A percentile compares a stretch with the other conserved stretches of the same genome.
Evolutionary conservation across 2,797 vertebrate genomes (phyloP).

Genomic region (Pantherophis vulpinus): DNA sequence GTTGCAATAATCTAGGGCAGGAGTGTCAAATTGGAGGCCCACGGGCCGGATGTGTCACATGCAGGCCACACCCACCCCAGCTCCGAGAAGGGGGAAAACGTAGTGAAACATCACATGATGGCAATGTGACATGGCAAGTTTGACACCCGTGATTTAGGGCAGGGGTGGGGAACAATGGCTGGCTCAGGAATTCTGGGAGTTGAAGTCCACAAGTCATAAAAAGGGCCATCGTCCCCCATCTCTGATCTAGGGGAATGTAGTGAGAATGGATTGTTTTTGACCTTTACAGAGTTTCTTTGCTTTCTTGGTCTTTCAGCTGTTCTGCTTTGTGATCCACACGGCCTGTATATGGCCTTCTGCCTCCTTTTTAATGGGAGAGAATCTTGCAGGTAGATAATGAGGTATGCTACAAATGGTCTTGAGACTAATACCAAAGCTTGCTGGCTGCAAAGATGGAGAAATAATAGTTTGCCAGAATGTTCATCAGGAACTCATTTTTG

Average conservation of each 20-base stretch:
- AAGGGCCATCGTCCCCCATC: neutral
- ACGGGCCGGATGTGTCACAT: fast-evolving
- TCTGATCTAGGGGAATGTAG: neutral
- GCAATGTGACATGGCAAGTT: too few relatives aligned
- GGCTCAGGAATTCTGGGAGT: too few relatives aligned
- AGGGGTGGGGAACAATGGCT: neutral
- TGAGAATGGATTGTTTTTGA: neutral
- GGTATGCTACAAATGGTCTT: neutral
- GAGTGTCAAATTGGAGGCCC: too few relatives aligned
- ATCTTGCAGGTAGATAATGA: neutral
- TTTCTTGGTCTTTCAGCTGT: neutral
- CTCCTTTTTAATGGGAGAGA: neutral
- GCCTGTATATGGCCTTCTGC: neutral
- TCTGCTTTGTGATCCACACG: neutral
- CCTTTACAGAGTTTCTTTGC: neutral
- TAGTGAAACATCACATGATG: too few relatives aligned
- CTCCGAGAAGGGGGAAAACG: too few relatives aligned
- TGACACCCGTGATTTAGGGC: neutral
- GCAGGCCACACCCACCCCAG: too few relatives aligned
- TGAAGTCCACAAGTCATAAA: neutral
- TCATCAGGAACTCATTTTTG: neutral
- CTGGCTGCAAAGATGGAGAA: neutral
- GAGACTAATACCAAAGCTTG: neutral
- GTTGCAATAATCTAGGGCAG: neutral
- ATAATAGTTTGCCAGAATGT: neutral